Percentiles rank a stretch among this genome's conserved stretches.
These are phyloP conservation scores for Aphelocoma coerulescens DNA, from an alignment of 2,113 vertebrate genomes.

Conservation along the genomic window DNA sequence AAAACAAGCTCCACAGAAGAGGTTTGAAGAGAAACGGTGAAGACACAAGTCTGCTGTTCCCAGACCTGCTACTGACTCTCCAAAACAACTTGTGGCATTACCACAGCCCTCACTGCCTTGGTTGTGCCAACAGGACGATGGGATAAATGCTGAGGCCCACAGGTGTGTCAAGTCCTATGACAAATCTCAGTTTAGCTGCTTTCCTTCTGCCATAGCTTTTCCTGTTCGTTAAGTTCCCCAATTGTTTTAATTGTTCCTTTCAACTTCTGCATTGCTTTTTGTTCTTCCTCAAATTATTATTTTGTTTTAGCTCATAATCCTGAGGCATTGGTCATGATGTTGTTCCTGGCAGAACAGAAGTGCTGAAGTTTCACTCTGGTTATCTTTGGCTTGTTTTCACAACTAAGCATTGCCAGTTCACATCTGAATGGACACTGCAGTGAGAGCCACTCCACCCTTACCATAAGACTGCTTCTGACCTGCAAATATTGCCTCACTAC, in stretches of 20 bases:
- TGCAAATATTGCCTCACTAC: background rate
- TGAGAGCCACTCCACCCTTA: background rate
- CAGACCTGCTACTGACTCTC: background rate
- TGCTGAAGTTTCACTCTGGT: constrained; percentile 6
- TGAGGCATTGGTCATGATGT: background rate
- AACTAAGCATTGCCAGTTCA: background rate
- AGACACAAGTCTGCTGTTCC: background rate
- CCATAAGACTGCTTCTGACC: background rate
- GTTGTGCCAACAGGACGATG: background rate
- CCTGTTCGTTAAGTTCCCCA: constrained; percentile 30
- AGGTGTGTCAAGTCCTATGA: background rate
- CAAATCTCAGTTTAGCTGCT: background rate
- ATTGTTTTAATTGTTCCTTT: constrained; percentile 54
- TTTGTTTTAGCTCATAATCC: constrained; percentile 19
- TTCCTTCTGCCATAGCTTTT: constrained; percentile 4
- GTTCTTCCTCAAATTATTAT: constrained; percentile 50
- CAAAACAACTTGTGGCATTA: background rate
- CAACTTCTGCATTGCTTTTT: background rate
- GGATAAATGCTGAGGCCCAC: background rate
- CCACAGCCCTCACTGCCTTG: background rate
- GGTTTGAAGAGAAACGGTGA: background rate
- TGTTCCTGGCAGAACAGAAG: constrained; percentile 35
- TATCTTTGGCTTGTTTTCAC: constrained; percentile 35
- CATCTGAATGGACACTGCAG: background rate
- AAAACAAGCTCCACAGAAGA: background rate